A percentile compares a stretch with the other conserved stretches of the same genome.
These are phyloP conservation scores for Carabus problematicus DNA, from an alignment of 2,888 invertebrate species.

Conservation along the genomic window DNA sequence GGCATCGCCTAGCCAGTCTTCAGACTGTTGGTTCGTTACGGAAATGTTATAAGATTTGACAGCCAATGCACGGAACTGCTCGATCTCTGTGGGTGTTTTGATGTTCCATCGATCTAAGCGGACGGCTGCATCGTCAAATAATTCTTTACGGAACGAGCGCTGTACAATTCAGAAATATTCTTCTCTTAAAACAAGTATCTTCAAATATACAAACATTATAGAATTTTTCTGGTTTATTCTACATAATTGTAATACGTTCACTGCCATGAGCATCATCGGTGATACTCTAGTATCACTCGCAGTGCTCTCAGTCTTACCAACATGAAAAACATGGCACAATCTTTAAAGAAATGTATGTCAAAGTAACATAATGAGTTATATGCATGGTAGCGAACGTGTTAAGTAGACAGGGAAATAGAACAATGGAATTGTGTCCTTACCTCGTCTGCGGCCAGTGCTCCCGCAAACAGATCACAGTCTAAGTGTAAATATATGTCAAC, in stretches of 20 bases:
- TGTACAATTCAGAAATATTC: slow-evolving; percentile 54
- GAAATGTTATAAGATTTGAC: slow-evolving; percentile 80
- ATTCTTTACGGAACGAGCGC: slow-evolving; percentile 91
- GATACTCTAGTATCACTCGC: too few relatives aligned
- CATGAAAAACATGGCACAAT: too few relatives aligned
- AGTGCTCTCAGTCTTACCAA: too few relatives aligned
- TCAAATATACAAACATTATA: too few relatives aligned
- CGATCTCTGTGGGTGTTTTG: slow-evolving; percentile 84
- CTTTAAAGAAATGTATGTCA: too few relatives aligned
- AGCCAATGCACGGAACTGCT: slow-evolving; percentile 81
- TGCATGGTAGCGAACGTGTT: background rate
- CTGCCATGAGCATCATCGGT: too few relatives aligned
- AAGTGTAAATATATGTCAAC: slow-evolving; percentile 97
- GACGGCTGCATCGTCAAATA: slow-evolving; percentile 89
- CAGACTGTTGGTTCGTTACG: slow-evolving; percentile 83
- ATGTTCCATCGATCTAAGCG: slow-evolving; percentile 83
- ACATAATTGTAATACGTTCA: too few relatives aligned
- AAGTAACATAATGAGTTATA: too few relatives aligned
- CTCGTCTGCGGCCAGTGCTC: slow-evolving; percentile 95
- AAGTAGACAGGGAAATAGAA: background rate
- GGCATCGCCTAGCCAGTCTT: slow-evolving; percentile 93
- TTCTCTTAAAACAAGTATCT: background rate
- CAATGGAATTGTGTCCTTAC: too few relatives aligned
- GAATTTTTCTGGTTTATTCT: too few relatives aligned
- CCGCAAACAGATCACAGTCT: slow-evolving; percentile 89